Conservation (phyloP, 2,113 vertebrate genomes). For the Alouatta palliata region DNA sequence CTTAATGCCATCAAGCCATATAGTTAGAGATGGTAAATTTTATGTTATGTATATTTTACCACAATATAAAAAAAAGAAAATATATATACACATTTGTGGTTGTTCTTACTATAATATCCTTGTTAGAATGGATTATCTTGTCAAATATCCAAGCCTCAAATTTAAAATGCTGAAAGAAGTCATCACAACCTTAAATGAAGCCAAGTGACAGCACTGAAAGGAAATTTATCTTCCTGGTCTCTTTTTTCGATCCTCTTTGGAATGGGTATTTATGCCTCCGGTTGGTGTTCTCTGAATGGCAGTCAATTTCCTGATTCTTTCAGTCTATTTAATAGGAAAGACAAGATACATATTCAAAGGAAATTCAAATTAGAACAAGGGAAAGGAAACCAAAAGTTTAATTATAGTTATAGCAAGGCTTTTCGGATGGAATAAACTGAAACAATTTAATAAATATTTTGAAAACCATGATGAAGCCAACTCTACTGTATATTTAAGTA, state of each 20-base stretch:
- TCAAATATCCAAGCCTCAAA: background rate
- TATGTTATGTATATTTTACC: background rate
- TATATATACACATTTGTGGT: background rate
- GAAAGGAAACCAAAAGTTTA: background rate
- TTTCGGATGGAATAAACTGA: background rate
- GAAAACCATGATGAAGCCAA: background rate
- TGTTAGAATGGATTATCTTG: background rate
- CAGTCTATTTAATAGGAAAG: background rate
- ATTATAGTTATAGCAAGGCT: background rate
- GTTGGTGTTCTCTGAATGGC: background rate
- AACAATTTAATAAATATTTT: background rate
- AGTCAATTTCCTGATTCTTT: background rate
- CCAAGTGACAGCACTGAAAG: background rate
- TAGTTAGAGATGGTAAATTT: background rate
- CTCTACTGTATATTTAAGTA: background rate
- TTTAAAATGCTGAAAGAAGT: background rate
- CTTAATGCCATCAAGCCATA: background rate
- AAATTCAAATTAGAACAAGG: background rate
- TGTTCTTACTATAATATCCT: background rate
- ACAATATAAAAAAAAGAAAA: background rate
- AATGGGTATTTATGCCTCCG: background rate
- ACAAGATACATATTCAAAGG: background rate
- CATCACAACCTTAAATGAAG: background rate
- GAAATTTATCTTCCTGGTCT: background rate
- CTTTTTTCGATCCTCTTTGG: background rate